Evolutionary conservation across 2,113 vertebrate genomes (phyloP).

Genomic region (Aviceda subcristata): DNA sequence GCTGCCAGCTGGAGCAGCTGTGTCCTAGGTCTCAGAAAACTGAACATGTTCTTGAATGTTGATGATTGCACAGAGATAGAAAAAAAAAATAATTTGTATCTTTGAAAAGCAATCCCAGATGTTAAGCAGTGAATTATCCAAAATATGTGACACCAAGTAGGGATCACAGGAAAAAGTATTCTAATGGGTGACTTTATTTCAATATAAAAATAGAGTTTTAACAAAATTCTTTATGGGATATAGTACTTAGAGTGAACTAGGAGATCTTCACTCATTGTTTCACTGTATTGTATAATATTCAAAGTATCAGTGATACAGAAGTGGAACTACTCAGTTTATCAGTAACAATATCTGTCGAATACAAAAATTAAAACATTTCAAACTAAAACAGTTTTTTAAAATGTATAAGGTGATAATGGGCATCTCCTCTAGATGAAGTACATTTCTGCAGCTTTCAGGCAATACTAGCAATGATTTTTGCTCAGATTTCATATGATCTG

Average conservation of each 20-base stretch:
- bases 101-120: neutral
- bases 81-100: neutral
- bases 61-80: neutral
- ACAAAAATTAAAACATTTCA: neutral
- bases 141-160: neutral
- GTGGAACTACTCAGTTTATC: neutral
- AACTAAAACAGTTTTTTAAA: neutral
- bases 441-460: neutral
- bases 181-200: neutral
- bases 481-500: neutral
- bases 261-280: neutral
- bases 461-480: neutral
- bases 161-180: neutral
- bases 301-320: neutral
- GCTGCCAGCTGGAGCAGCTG: neutral
- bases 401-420: neutral
- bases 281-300: neutral
- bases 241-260: neutral
- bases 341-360: neutral
- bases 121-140: neutral
- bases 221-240: neutral
- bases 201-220: neutral
- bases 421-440: neutral
- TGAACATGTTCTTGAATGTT: neutral
- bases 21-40: neutral